Percentiles rank a stretch among this genome's conserved stretches.
phyloP scores from a whole-genome alignment of 2,888 invertebrate genomes.

The Argynnis bischoffii region DNA sequence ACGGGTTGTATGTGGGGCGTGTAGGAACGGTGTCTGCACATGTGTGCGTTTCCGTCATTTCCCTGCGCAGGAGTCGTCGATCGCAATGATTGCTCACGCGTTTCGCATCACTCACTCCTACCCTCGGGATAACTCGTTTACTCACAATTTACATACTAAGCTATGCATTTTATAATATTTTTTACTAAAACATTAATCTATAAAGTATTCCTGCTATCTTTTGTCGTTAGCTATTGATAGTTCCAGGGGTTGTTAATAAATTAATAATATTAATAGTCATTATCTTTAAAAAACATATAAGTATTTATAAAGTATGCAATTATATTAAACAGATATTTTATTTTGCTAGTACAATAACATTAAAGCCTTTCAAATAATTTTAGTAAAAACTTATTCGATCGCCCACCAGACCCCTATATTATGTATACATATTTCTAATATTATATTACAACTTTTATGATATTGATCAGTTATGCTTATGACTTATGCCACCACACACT shows the following conservation, averaged over 20 bases:
- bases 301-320: not conserved
- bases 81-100: slow-evolving; percentile 80
- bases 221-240: slow-evolving; percentile 24
- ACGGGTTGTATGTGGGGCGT: slow-evolving; percentile 41
- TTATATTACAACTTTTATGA: too few relatives aligned
- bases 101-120: slow-evolving; percentile 79
- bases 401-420: too few relatives aligned
- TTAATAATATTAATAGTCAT: not conserved
- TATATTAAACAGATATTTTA: not conserved
- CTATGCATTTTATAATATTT: slow-evolving; percentile 60
- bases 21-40: slow-evolving; percentile 35
- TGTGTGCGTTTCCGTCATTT: slow-evolving; percentile 71
- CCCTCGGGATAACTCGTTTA: slow-evolving; percentile 70
- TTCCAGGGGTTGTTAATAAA: not conserved
- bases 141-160: slow-evolving; percentile 75
- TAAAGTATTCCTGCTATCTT: slow-evolving; percentile 27
- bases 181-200: slow-evolving; percentile 70
- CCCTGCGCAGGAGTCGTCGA: slow-evolving; percentile 75
- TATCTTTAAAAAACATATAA: not conserved
- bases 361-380: too few relatives aligned
- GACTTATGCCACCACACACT: too few relatives aligned
- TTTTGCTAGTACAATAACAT: too few relatives aligned
- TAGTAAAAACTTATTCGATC: too few relatives aligned
- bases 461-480: too few relatives aligned
- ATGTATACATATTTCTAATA: too few relatives aligned